phyloP scores from a whole-genome alignment of 1,140 invertebrate species.

The Meteorus sp. region DNA sequence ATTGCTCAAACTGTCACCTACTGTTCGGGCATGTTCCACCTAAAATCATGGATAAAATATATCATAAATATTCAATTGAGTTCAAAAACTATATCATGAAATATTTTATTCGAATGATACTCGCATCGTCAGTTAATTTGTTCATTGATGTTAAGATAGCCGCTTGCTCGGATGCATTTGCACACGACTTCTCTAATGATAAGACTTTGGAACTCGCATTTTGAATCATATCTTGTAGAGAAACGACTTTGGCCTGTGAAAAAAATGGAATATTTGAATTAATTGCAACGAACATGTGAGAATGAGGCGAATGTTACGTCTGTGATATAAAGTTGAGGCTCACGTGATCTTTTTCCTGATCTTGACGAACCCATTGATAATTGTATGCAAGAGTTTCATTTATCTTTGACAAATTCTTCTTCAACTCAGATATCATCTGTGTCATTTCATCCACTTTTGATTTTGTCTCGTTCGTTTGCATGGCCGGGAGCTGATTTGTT shows the following conservation, averaged over 20 bases:
- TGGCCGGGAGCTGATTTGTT: slow-evolving; percentile 42
- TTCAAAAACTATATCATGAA: no score
- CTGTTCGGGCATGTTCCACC: no score
- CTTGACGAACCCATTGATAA: slow-evolving; percentile 54
- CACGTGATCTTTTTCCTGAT: slow-evolving; percentile 58
- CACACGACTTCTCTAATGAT: slow-evolving; percentile 48
- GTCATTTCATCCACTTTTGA: slow-evolving; percentile 52
- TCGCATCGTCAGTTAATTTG: slow-evolving; percentile 41
- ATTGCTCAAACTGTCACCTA: no score
- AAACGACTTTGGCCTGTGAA: slow-evolving; percentile 48
- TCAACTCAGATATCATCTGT: slow-evolving; percentile 44
- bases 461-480: slow-evolving; percentile 48
- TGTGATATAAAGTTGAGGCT: slow-evolving; percentile 31
- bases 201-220: slow-evolving; percentile 52
- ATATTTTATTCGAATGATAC: no score
- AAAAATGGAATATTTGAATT: slow-evolving; percentile 9
- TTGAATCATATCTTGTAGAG: slow-evolving; percentile 47
- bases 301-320: no score
- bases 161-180: slow-evolving; percentile 38
- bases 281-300: no score
- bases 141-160: slow-evolving; percentile 34
- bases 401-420: slow-evolving; percentile 50
- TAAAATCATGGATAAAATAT: no score
- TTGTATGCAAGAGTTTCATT: slow-evolving; percentile 55
- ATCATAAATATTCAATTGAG: no score